Evolutionary conservation across 2,113 vertebrate genomes (phyloP), one percentile per base, ranked within the genome.

Genomic region (Quiscalus mexicanus): DNA sequence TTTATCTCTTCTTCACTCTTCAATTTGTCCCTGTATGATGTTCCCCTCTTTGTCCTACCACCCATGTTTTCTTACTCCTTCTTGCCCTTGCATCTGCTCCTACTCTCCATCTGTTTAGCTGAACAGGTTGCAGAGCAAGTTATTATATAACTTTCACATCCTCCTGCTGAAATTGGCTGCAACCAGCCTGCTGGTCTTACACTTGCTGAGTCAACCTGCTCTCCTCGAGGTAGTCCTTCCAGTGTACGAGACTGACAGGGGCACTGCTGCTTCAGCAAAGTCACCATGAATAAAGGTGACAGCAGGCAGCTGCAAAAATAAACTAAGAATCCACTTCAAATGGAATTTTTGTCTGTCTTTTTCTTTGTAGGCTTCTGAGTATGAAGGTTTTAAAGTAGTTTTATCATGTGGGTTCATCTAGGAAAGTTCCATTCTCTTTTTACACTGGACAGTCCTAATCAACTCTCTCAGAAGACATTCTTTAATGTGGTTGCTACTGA

Each of bases 61-160:
- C 49, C 37, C 65, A 73, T 86, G 30, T 25, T 37, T 75, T 84
- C 49, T 68, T 87, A 78, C 8, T 91, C 73, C 39, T 70, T 50
- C 84, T 52, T 89, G 80, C 58, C 89, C 80, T 93, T 96, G 91
- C 63, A 62, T 91, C 70, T 80, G 28, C 64, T 62, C 85, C 74
- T 53, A 20, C 19, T 56, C 62, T 87, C 91, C 78, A 73, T 91
- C 70, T 87, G 89, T 82, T 91, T 91, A 79, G 78, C 87, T 77
- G 91, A 93, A 87, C 94, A 91, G 89, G 89, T 89, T 95, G 89
- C 94, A 94, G 63, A 93, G 74, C 74, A 87, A 95, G 84, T 93
- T 91, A 85, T 75, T 10, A 28, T 42, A 93, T 50, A 94, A 79
- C 59, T 87, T 83, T 65, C 41, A 89, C 70, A 87, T 94, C 65